A percentile compares a stretch with the other conserved stretches of the same genome.
Conservation (phyloP, 2,797 vertebrate genomes). For the Helicolenus hilgendorfi region DNA sequence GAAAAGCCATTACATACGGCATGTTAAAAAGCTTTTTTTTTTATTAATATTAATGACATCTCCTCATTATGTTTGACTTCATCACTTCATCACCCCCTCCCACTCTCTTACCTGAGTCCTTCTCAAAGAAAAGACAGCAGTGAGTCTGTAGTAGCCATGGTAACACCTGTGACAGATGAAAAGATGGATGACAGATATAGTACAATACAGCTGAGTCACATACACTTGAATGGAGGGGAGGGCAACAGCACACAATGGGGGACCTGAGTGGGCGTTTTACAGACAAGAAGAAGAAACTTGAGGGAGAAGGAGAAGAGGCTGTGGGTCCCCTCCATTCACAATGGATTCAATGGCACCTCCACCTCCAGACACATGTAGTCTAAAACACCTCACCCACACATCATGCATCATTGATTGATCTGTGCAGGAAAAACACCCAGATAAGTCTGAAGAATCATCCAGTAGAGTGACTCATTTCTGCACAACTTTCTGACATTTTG, state of each 20-base stretch:
- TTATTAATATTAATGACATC: neutral
- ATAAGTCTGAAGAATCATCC: neutral
- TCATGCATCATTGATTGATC: slow-evolving; percentile 52
- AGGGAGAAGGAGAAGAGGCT: slow-evolving; percentile 28
- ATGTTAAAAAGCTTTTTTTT: neutral
- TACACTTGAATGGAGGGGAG: slow-evolving; percentile 50
- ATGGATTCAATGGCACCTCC: neutral
- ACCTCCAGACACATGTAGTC: slow-evolving; percentile 25
- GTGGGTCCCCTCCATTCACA: slow-evolving; percentile 44
- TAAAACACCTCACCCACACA: slow-evolving; percentile 33
- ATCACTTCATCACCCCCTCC: slow-evolving; percentile 21
- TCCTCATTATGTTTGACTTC: slow-evolving; percentile 20
- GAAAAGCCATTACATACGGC: neutral
- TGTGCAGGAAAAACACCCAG: slow-evolving; percentile 17
- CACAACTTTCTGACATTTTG: slow-evolving; percentile 54
- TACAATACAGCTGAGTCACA: slow-evolving; percentile 85
- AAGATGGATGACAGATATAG: slow-evolving; percentile 85
- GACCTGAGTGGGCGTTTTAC: slow-evolving; percentile 34
- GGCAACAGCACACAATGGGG: slow-evolving; percentile 38
- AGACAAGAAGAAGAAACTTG: slow-evolving; percentile 38
- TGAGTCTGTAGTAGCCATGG: slow-evolving; percentile 91
- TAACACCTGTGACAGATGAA: slow-evolving; percentile 90
- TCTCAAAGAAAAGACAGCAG: slow-evolving; percentile 90
- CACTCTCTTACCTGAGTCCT: slow-evolving; percentile 88
- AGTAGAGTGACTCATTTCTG: slow-evolving; percentile 46